A percentile compares a stretch with the other conserved stretches of the same genome.
phyloP scores from a whole-genome alignment of 1,140 invertebrate genomes.

The Calosoma granatense region DNA sequence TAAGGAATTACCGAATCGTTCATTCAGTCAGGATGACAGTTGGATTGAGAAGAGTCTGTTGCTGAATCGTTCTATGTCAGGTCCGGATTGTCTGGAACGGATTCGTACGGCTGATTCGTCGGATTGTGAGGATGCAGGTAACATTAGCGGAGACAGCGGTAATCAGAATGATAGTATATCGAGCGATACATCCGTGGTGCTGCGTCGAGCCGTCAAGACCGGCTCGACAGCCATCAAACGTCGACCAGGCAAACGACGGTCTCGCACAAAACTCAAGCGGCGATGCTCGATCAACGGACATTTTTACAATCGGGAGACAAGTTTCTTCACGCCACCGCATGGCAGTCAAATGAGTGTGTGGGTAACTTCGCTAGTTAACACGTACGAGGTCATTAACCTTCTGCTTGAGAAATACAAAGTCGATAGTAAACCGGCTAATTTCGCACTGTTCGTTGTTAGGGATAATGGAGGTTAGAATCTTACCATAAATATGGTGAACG shows the following conservation, averaged over 20 bases:
- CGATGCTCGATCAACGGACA: slow-evolving; percentile 83
- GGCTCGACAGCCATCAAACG: slow-evolving; percentile 61
- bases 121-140: slow-evolving; percentile 24
- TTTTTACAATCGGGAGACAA: slow-evolving; percentile 80
- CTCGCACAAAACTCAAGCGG: slow-evolving; percentile 57
- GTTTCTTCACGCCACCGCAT: slow-evolving; percentile 75
- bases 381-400: slow-evolving; percentile 72
- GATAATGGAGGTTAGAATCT: slow-evolving; percentile 64
- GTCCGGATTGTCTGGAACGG: slow-evolving; percentile 52
- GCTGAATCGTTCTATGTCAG: slow-evolving; percentile 54
- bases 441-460: slow-evolving; percentile 69
- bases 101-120: slow-evolving; percentile 26
- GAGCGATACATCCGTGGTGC: slow-evolving; percentile 31
- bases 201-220: slow-evolving; percentile 36
- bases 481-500: neutral
- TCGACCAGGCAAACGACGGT: slow-evolving; percentile 54
- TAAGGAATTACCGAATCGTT: slow-evolving; percentile 15
- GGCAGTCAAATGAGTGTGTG: slow-evolving; percentile 79
- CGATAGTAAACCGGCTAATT: slow-evolving; percentile 64
- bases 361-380: slow-evolving; percentile 70
- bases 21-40: slow-evolving; percentile 32
- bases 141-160: slow-evolving; percentile 29
- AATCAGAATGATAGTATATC: slow-evolving; percentile 28
- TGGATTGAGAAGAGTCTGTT: slow-evolving; percentile 41
- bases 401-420: slow-evolving; percentile 84